Conservation (phyloP, 2,888 invertebrate species). For the Erpobdella octoculata region DNA sequence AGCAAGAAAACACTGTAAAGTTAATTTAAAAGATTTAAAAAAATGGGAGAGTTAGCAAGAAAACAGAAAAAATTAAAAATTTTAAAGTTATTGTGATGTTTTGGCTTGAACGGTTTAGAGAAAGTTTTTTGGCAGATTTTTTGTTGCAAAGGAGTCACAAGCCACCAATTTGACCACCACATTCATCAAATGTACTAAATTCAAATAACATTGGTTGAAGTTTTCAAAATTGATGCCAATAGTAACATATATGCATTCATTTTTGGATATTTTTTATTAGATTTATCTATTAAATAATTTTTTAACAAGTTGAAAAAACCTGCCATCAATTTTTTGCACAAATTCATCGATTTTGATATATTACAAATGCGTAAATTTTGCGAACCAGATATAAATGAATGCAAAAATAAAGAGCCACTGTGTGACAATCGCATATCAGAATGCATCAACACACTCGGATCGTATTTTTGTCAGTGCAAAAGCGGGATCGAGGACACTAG, state of each 20-base stretch:
- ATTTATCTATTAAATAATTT: neutral
- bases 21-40: no score
- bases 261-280: neutral
- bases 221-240: neutral
- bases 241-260: neutral
- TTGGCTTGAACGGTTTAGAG: no score
- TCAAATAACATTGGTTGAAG: neutral
- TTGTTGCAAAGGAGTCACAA: no score
- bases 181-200: no score
- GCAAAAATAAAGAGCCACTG: neutral
- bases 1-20: no score
- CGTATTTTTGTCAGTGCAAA: neutral
- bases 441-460: constrained; percentile 18
- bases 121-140: no score
- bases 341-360: neutral
- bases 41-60: no score
- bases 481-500: neutral
- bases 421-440: neutral
- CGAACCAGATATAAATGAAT: constrained; percentile 11
- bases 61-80: no score
- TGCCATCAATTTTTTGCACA: no score
- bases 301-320: neutral
- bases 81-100: no score
- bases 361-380: neutral
- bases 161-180: no score